Evolutionary conservation across 2,888 invertebrate species (phyloP).

Genomic region (Syrphus vitripennis): DNA sequence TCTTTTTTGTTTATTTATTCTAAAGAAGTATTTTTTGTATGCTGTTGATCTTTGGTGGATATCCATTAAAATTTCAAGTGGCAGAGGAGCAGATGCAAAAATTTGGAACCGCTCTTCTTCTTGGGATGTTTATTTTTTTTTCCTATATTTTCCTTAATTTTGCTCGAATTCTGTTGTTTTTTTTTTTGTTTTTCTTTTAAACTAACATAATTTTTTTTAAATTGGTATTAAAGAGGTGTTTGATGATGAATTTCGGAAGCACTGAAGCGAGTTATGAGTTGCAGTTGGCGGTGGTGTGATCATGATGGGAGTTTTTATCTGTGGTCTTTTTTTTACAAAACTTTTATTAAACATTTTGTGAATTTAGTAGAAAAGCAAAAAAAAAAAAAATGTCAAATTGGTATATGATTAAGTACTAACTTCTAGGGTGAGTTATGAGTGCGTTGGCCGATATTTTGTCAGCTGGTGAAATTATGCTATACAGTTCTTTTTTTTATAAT

Average conservation of each 20-base stretch:
- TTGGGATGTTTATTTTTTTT: not conserved
- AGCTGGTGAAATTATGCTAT: not conserved
- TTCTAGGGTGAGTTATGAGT: not conserved
- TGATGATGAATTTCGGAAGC: constrained; percentile 59
- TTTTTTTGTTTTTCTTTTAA: not conserved
- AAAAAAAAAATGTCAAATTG: constrained; percentile 48
- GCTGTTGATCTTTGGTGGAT: not conserved
- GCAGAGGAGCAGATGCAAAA: constrained; percentile 70
- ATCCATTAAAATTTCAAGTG: constrained; percentile 68
- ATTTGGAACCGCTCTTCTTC: constrained; percentile 44
- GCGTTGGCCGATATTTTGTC: not conserved
- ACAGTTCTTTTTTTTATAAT: constrained; percentile 5
- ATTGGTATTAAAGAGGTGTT: constrained; percentile 61
- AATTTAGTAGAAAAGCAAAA: not conserved
- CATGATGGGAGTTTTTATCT: constrained; percentile 16
- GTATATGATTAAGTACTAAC: constrained; percentile 17
- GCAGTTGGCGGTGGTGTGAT: constrained; percentile 39
- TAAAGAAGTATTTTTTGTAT: constrained; percentile 38
- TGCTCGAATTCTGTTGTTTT: not conserved
- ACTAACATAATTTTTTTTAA: constrained; percentile 47
- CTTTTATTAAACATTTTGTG: constrained; percentile 5
- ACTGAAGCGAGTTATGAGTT: constrained; percentile 61
- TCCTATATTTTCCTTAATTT: not conserved
- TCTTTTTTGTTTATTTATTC: constrained; percentile 51
- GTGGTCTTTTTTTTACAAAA: not conserved